Percentiles rank a stretch among this genome's conserved stretches.
Conservation (phyloP, 1,140 invertebrate species). For the Danaus plexippus region DNA sequence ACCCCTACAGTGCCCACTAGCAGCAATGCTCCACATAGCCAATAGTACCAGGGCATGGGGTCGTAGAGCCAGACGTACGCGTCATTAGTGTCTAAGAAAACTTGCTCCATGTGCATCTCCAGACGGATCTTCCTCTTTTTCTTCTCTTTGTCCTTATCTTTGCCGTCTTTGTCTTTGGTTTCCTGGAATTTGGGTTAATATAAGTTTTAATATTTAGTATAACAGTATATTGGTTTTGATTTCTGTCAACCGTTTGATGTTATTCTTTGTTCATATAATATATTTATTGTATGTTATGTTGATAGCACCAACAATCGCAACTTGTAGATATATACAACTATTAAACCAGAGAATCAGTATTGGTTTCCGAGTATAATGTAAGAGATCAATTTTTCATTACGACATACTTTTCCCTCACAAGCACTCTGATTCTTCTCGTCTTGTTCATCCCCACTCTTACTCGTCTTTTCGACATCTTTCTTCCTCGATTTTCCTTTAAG, state of each 20-base stretch:
- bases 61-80: slow-evolving; percentile 99
- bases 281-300: no score
- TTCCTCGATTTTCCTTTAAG: slow-evolving; percentile 77
- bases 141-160: slow-evolving; percentile 75
- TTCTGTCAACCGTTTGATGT: no score
- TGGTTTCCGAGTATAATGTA: no score
- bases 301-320: no score
- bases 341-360: no score
- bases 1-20: slow-evolving; percentile 95
- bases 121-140: slow-evolving; percentile 83
- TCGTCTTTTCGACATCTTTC: slow-evolving; percentile 75
- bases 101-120: slow-evolving; percentile 96
- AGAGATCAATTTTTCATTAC: no score
- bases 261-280: no score
- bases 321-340: no score
- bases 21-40: slow-evolving; percentile 92
- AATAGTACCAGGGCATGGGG: slow-evolving; percentile 96
- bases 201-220: no score
- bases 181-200: slow-evolving; percentile 32
- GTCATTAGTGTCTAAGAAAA: slow-evolving; percentile 93
- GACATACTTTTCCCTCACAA: slow-evolving; percentile 48
- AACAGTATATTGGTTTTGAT: not conserved
- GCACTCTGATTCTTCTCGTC: slow-evolving; percentile 66
- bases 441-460: slow-evolving; percentile 71
- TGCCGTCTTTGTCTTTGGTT: slow-evolving; percentile 40